Evolutionary conservation across 2,888 invertebrate species (phyloP), one percentile per base, ranked within the genome.

Genomic region (Adelphocoris suturalis): DNA sequence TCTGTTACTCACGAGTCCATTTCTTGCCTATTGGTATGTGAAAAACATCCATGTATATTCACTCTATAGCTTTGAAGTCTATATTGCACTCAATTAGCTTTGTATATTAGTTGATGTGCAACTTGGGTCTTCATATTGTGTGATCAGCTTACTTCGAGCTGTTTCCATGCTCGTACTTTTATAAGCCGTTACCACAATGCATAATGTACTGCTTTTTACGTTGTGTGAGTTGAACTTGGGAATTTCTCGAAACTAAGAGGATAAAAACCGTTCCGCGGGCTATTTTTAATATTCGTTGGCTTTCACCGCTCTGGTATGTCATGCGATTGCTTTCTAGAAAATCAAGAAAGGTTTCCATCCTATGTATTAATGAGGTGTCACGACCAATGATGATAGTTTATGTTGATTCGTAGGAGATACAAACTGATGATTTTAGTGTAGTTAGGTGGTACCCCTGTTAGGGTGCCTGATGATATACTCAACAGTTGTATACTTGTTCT

Each of bases 21-120:
- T 82, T 82, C 82, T 82, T 82, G 82, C 82, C 82, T 52, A 5
- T 82, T 23, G 68, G 12, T 13, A 68, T 11, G 23, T 27, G 19
- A 19, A 68, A 3, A 23, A 19, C 19, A 23, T 0, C 19, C 82
- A 14, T 27, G 46, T 82, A 52, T 37, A n/a, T 61, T 55, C 55
- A 61, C 86, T 86, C 16, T 46, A 3, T 55, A 16, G 28, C 84
- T 52, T 52, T 55, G 81, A 37, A 89, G 89, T 89, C 90, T 86
- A 89, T 89, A 89, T 89, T 90, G 90, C 90, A 89, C 89, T 90
- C 90, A 90, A 90, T 90, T 90, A 90, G 86, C 48, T 28, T 37
- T 3, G n/a, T 47, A 12, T 16, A 27, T 89, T 89, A 90, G 90
- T 90, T 90, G 90, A 90, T 90, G 90, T 90, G 90, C 90, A 90